These are phyloP conservation scores for Oreotragus oreotragus DNA, from an alignment of 2,113 vertebrate genomes.

Conservation along the genomic window DNA sequence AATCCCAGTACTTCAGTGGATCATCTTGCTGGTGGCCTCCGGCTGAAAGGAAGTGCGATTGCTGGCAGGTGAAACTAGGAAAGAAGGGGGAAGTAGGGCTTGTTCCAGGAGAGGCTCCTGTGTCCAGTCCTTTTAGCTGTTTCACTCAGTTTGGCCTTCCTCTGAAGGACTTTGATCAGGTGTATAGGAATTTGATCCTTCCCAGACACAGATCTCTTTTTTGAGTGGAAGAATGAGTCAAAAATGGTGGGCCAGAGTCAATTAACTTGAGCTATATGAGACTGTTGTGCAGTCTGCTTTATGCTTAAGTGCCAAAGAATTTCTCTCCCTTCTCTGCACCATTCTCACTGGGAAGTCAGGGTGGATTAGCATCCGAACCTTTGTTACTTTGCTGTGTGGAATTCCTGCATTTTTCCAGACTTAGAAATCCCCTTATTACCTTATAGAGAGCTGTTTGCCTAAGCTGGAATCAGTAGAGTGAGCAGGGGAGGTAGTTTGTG, in stretches of 20 bases:
- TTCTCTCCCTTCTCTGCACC: background rate
- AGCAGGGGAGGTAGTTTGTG: background rate
- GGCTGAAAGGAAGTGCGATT: slow-evolving; percentile 53
- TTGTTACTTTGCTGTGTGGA: slow-evolving; percentile 56
- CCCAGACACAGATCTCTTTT: slow-evolving; percentile 43
- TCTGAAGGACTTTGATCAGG: slow-evolving; percentile 50
- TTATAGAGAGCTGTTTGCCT: background rate
- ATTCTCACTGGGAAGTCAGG: slow-evolving; percentile 31
- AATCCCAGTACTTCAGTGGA: slow-evolving; percentile 53
- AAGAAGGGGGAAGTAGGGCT: slow-evolving; percentile 15
- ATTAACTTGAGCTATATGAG: background rate
- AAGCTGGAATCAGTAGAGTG: background rate
- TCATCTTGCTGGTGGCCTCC: background rate
- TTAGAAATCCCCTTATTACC: slow-evolving; percentile 18
- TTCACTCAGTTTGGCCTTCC: slow-evolving; percentile 46
- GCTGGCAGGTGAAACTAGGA: background rate
- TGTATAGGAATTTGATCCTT: slow-evolving; percentile 63
- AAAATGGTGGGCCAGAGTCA: slow-evolving; percentile 22
- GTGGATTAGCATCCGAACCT: slow-evolving; percentile 15
- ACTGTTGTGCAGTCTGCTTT: background rate
- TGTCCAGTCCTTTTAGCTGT: slow-evolving; percentile 16
- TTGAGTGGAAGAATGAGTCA: slow-evolving; percentile 33
- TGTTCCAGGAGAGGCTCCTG: background rate
- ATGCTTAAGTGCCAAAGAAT: background rate
- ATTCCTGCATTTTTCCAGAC: slow-evolving; percentile 60